phyloP scores from a whole-genome alignment of 2,113 vertebrate genomes.

The Pterocles gutturalis region DNA sequence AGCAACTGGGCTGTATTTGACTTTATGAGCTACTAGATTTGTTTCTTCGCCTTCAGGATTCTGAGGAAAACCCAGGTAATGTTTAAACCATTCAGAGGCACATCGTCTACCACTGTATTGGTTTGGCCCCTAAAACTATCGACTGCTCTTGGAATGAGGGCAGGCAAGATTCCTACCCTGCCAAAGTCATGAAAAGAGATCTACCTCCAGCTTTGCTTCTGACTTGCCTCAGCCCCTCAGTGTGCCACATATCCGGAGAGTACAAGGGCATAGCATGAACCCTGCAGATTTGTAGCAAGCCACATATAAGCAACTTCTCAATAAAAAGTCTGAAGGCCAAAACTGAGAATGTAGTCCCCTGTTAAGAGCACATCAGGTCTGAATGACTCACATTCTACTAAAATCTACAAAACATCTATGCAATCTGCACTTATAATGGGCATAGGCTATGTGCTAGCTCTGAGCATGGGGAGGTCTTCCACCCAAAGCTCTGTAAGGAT shows the following conservation, averaged over 20 bases:
- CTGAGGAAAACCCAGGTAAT: not conserved
- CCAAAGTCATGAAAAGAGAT: not conserved
- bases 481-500: not conserved
- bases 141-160: slow-evolving; percentile 3
- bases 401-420: not conserved
- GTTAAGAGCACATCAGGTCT: not conserved
- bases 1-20: slow-evolving; percentile 13
- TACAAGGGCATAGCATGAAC: not conserved
- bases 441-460: not conserved
- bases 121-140: not conserved
- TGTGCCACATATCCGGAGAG: not conserved
- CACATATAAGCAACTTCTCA: not conserved
- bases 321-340: not conserved
- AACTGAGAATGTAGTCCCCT: not conserved
- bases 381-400: not conserved
- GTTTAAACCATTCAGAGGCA: slow-evolving; percentile 8
- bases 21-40: slow-evolving; percentile 12
- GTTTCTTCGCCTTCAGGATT: not conserved
- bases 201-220: not conserved
- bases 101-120: not conserved
- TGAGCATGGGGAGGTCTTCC: not conserved
- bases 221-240: not conserved
- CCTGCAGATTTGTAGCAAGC: not conserved
- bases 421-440: not conserved
- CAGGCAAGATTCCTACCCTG: not conserved